Conservation (phyloP, 2,888 invertebrate species). For the Diaprepes abbreviatus region DNA sequence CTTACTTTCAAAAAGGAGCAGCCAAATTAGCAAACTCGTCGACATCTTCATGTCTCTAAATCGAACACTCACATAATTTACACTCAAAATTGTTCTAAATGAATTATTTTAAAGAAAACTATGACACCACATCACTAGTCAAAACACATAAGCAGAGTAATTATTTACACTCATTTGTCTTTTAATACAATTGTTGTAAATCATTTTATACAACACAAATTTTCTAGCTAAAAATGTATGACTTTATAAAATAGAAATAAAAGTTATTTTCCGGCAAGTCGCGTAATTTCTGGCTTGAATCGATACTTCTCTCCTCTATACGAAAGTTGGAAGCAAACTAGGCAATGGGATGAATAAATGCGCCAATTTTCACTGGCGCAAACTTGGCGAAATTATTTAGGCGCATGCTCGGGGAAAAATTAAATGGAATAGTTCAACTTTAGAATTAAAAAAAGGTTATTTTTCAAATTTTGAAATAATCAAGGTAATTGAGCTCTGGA, state of each 20-base stretch:
- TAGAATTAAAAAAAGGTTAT: too few relatives aligned
- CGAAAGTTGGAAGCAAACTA: constrained; percentile 47
- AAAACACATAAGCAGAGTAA: not conserved
- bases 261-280: constrained; percentile 10
- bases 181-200: not conserved
- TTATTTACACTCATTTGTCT: not conserved
- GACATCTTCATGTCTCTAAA: constrained; percentile 26
- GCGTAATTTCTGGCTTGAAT: constrained; percentile 18
- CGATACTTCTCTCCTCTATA: constrained; percentile 20
- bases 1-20: constrained; percentile 58
- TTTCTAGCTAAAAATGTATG: not conserved
- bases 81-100: not conserved
- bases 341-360: constrained; percentile 44
- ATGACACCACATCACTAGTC: constrained; percentile 4
- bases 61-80: constrained; percentile 12
- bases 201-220: not conserved
- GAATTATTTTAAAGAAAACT: not conserved
- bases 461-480: too few relatives aligned
- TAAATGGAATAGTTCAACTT: too few relatives aligned
- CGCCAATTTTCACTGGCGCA: constrained; percentile 44
- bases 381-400: constrained; percentile 31
- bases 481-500: too few relatives aligned
- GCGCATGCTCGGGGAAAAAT: constrained; percentile 38
- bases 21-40: constrained; percentile 15
- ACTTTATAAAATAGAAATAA: not conserved